A percentile compares a stretch with the other conserved stretches of the same genome.
phyloP scores from a whole-genome alignment of 1,140 invertebrate genomes.

The Leptoteleia sp. region DNA sequence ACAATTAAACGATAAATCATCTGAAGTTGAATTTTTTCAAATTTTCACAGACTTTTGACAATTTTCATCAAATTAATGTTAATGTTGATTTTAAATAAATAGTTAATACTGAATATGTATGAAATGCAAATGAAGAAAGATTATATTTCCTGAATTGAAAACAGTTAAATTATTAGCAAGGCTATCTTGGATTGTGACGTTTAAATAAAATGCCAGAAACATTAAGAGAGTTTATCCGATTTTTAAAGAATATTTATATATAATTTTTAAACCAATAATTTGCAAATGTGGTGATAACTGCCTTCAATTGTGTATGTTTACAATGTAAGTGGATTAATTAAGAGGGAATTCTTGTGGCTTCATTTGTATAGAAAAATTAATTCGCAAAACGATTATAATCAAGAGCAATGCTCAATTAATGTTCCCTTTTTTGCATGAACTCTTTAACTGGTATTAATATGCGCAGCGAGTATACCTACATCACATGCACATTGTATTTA shows the following conservation, averaged over 20 bases:
- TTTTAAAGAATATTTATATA: neutral
- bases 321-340: conserved; percentile 4
- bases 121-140: no score
- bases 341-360: conserved; percentile 8
- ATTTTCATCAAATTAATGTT: no score
- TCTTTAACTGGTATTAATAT: conserved; percentile 65
- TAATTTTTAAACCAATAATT: neutral
- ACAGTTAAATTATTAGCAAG: no score
- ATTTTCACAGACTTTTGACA: no score
- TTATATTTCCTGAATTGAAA: no score
- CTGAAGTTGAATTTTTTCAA: no score
- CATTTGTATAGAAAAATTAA: conserved; percentile 33
- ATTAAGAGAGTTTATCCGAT: no score
- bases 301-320: conserved; percentile 15
- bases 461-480: conserved; percentile 18
- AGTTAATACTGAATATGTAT: no score
- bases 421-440: conserved; percentile 57
- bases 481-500: conserved; percentile 29
- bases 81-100: no score
- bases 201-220: no score
- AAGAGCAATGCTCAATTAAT: conserved; percentile 46
- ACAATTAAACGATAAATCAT: no score
- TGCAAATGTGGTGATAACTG: conserved; percentile 1
- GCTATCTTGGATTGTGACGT: no score
- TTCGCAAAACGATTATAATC: conserved; percentile 44